Evolutionary conservation across 1,140 invertebrate species (phyloP).

Genomic region (Zaprionus ornatus): DNA sequence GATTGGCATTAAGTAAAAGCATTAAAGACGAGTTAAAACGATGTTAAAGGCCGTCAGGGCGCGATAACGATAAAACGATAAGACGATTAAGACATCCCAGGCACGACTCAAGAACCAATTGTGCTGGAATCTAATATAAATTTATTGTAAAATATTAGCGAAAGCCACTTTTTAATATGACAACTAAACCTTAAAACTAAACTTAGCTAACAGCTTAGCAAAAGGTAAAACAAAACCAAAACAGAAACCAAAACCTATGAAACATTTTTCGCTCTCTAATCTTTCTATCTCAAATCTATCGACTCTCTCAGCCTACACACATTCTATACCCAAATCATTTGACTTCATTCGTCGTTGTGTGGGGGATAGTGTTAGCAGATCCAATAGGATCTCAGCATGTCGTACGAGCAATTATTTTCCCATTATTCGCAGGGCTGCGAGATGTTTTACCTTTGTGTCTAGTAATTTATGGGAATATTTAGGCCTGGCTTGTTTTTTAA

Average conservation of each 20-base stretch:
- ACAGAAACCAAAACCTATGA: conserved; percentile 20
- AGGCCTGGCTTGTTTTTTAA: conserved; percentile 46
- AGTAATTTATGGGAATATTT: conserved; percentile 27
- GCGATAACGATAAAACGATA: conserved; percentile 34
- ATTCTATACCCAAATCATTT: conserved; percentile 50
- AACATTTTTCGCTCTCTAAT: conserved; percentile 61
- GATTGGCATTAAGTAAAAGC: conserved; percentile 80
- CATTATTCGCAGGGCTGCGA: conserved; percentile 16
- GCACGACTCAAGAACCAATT: conserved; percentile 57
- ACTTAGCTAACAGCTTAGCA: conserved; percentile 10
- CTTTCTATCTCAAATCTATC: conserved; percentile 23
- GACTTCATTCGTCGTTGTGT: conserved; percentile 78
- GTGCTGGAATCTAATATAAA: conserved; percentile 69
- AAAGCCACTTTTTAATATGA: conserved; percentile 59
- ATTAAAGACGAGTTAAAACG: conserved; percentile 67
- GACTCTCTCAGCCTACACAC: conserved; percentile 36
- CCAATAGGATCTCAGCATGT: conserved; percentile 43
- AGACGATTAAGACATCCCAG: conserved; percentile 17
- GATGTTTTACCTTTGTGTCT: conserved; percentile 64
- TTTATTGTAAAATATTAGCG: conserved; percentile 76
- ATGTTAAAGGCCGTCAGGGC: conserved; percentile 82
- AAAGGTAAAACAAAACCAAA: conserved; percentile 14
- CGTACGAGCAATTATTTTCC: conserved; percentile 60
- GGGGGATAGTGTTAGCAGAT: conserved; percentile 59
- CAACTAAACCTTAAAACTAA: conserved; percentile 44